These are phyloP conservation scores for Drosophila sordidapex DNA, from an alignment of 2,888 invertebrate genomes.

Conservation along the genomic window DNA sequence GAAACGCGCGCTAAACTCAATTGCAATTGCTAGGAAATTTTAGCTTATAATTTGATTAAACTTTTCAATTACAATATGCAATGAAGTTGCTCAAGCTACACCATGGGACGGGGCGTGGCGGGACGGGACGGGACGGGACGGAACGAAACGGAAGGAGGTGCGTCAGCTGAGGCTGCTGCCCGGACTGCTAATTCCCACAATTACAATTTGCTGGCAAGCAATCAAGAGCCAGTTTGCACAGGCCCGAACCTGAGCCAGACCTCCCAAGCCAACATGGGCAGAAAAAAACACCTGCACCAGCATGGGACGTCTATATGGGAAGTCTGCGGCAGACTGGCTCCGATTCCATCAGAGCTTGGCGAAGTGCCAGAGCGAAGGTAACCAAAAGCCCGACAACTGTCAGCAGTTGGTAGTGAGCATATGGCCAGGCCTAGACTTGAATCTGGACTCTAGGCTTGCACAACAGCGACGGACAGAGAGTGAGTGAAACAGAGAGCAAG, in stretches of 20 bases:
- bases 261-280: conserved; percentile 41
- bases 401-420: conserved; percentile 45
- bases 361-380: conserved; percentile 48
- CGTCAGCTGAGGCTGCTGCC: conserved; percentile 35
- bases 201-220: conserved; percentile 80
- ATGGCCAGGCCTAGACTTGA: conserved; percentile 53
- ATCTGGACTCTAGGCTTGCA: conserved; percentile 44
- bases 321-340: conserved; percentile 18
- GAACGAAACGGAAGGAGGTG: conserved; percentile 1
- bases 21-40: conserved; percentile 74
- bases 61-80: conserved; percentile 79
- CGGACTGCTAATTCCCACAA: conserved; percentile 77
- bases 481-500: not conserved
- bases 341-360: conserved; percentile 50
- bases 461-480: not conserved
- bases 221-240: conserved; percentile 60
- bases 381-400: conserved; percentile 55
- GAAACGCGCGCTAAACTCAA: conserved; percentile 57
- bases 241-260: conserved; percentile 30
- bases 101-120: conserved; percentile 10
- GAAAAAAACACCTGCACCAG: conserved; percentile 37
- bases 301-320: conserved; percentile 15
- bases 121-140: not conserved
- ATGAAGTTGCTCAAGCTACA: conserved; percentile 67
- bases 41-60: conserved; percentile 78